phyloP scores from a whole-genome alignment of 1,140 invertebrate species.

The Psilanteris sp. region DNA sequence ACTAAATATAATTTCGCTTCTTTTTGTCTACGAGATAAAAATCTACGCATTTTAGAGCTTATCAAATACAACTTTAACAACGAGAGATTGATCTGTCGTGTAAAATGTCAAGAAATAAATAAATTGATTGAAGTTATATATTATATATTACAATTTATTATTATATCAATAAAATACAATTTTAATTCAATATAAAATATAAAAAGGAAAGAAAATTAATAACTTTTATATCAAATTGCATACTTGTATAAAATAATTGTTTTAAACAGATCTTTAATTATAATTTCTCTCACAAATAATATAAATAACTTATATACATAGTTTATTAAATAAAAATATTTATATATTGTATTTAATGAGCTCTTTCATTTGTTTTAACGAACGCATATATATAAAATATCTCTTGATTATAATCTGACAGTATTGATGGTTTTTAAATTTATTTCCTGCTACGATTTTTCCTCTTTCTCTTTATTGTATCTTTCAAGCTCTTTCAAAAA shows the following conservation, averaged over 20 bases:
- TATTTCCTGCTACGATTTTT: slow-evolving; percentile 85
- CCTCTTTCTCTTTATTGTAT: slow-evolving; percentile 95
- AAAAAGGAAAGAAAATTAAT: too few species aligned
- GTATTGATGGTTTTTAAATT: slow-evolving; percentile 10
- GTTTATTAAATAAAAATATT: slow-evolving; percentile 14
- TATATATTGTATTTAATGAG: slow-evolving; percentile 18
- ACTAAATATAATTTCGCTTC: neutral
- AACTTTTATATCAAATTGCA: too few species aligned
- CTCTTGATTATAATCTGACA: slow-evolving; percentile 15
- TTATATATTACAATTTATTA: slow-evolving; percentile 7
- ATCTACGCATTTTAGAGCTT: slow-evolving; percentile 15
- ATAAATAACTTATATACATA: slow-evolving; percentile 8
- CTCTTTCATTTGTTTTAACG: slow-evolving; percentile 2
- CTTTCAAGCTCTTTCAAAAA: slow-evolving; percentile 93
- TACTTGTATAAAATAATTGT: too few species aligned
- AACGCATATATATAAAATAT: slow-evolving; percentile 1
- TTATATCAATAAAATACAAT: slow-evolving; percentile 5
- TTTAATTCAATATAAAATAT: slow-evolving; percentile 1
- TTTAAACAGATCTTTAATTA: too few species aligned
- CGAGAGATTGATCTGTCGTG: slow-evolving; percentile 1
- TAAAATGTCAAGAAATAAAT: slow-evolving; percentile 14
- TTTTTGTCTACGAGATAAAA: slow-evolving; percentile 14
- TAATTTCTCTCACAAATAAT: neutral
- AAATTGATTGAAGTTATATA: neutral
- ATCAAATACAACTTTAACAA: slow-evolving; percentile 28